Evolutionary conservation across 2,113 vertebrate genomes (phyloP), one percentile per base, ranked within the genome.

Genomic region (Plecotus auritus): DNA sequence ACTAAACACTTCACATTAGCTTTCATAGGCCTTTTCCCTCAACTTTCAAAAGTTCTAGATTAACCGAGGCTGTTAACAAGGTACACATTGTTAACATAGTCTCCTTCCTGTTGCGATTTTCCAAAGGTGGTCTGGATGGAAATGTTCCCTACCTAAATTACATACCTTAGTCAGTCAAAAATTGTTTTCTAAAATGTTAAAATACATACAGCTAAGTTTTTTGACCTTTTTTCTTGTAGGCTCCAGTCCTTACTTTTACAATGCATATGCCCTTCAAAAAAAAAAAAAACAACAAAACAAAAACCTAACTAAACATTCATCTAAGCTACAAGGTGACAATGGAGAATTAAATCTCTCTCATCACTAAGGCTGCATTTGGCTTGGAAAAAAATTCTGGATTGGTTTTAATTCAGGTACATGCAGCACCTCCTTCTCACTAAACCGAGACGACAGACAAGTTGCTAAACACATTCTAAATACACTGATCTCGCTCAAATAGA

Each of bases 321-420:
- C 5, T 26, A 92, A 97, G 92, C 72, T 96, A 97, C 97, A 91
- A 98, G 96, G 95, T 98, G 97, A 93, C 51, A 77, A 78, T 40
- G 84, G 96, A 96, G 97, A 96, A 98, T 93, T 94, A 96, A 97
- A 85, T 93, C 93, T 96, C 92, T 97, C 37, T 94, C 42, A 72
- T 96, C 96, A 97, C 97, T 92, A 97, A 97, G 97, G 97, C 93
- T 96, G 87, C 49, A 0, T 97, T 97, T 97, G 95, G 95, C 95
- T 96, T 98, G 94, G 97, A 96, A 97, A 97, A 97, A 94, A 93
- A 84, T 86, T 96, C 97, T 97, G 81, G 84, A 85, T 92, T 76
- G 85, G 76, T 97, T 97, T 97, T 32, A 94, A 94, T 87, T 95
- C 94, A 93, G 96, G 93, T 89, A 96, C 94, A 88, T 3, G 90